Base-by-base conservation (phyloP, 2,888 invertebrate genomes). In the Caenorhabditis sp. region DNA sequence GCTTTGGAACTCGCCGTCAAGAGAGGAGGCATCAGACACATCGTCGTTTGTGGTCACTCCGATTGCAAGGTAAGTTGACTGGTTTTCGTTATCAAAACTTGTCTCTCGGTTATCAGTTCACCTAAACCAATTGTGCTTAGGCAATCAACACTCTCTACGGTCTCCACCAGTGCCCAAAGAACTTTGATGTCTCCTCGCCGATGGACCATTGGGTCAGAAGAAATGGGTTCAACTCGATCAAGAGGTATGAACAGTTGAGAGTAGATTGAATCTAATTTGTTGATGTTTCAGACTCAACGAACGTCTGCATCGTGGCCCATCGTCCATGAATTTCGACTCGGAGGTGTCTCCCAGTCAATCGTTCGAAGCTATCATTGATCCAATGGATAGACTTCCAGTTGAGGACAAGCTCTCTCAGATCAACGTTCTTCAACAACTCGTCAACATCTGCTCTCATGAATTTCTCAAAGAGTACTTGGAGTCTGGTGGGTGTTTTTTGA, bases 31-130 rank as follows among this genome's bases (percentile, higher is more conserved):
- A 96, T 98, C 86, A 94, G 95, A 82, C 96, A 98, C 92, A 95
- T 98, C 51, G 96, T 98, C 85, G 96, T 98, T 2, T 97, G 97
- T 92, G 98, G 98, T 0, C 98, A 98, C 92, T 97, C 97, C 82
- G 98, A 98, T 92, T 98, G 98, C 93, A 98, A 98, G 93, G 94
- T 94, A 10, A 51, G 63, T 47, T 54, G 24, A 22, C 10, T 10
- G 19, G 6, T 47, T 47, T 7, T 19, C 8, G 0, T 28, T 12
- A 19, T 19, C 2, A 1, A 58, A 35, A 31, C 16, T 58, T 19
- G 31, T 31, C 3, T 26, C 19, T 35, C n/a, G 14, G 1, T 70
- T 51, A 89, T 22, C 26, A 38, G 6, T 38, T 38, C 12, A n/a
- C n/a, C n/a, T 10, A 38, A 38, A 38, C 38, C 38, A 38, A 38